phyloP scores from a whole-genome alignment of 2,113 vertebrate species.

The Jacana jacana region DNA sequence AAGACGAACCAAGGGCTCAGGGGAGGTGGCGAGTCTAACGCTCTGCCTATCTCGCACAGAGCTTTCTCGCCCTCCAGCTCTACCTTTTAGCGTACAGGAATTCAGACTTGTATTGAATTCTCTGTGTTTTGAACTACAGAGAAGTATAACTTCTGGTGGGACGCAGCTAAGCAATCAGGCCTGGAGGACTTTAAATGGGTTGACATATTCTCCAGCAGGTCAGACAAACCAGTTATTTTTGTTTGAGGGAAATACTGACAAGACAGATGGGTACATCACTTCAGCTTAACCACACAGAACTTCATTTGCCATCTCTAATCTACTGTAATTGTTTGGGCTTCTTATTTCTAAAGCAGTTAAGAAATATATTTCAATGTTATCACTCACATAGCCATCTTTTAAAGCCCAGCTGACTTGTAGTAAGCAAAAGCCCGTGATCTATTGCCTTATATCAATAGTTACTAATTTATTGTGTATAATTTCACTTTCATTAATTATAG shows the following conservation, averaged over 20 bases:
- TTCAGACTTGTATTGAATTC: conserved; percentile 2
- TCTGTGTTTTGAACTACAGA: conserved; percentile 7
- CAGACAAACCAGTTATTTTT: conserved; percentile 26
- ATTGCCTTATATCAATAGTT: neutral
- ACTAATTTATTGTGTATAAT: conserved; percentile 8
- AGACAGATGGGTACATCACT: conserved; percentile 52
- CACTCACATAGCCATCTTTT: neutral
- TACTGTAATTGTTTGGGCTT: neutral
- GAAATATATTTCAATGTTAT: neutral
- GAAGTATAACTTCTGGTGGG: conserved; percentile 17
- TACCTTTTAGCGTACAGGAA: conserved; percentile 33
- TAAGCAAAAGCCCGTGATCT: neutral
- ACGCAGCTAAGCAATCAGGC: neutral
- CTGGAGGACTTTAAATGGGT: conserved; percentile 31
- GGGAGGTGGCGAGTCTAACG: conserved; percentile 48
- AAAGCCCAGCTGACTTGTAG: neutral
- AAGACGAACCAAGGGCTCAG: conserved; percentile 39
- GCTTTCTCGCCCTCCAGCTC: conserved; percentile 47
- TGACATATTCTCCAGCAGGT: conserved; percentile 44
- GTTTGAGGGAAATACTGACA: conserved; percentile 43
- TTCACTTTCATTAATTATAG: conserved; percentile 7
- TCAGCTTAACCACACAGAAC: conserved; percentile 18
- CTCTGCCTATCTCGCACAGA: conserved; percentile 38
- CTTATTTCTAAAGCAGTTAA: neutral
- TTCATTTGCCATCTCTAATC: conserved; percentile 47